Evolutionary conservation across 2,797 vertebrate species (phyloP).

Genomic region (Brachymystax lenok): DNA sequence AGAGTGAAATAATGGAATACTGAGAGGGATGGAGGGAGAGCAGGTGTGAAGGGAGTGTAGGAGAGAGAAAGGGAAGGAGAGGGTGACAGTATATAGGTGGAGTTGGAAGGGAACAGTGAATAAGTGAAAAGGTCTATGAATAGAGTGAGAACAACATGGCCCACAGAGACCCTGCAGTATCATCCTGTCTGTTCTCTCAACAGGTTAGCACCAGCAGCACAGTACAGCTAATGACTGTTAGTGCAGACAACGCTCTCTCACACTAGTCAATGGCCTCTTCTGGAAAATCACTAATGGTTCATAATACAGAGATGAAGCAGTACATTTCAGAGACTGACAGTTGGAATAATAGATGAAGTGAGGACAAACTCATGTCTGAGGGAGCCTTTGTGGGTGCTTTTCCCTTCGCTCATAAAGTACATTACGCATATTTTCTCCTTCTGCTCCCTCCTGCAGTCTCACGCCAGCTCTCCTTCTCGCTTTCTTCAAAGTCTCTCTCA

Average conservation of each 20-base stretch:
- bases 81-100: conserved; percentile 19
- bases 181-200: neutral
- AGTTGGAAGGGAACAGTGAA: neutral
- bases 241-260: conserved; percentile 31
- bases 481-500: neutral
- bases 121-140: conserved; percentile 4
- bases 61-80: conserved; percentile 23
- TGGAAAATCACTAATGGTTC: conserved; percentile 12
- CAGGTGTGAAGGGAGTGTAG: neutral
- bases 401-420: neutral
- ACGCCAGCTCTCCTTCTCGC: conserved; percentile 41
- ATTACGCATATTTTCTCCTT: neutral
- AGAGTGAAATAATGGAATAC: neutral
- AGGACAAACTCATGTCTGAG: neutral
- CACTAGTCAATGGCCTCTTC: conserved; percentile 18
- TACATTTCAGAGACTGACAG: neutral
- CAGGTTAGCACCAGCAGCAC: neutral
- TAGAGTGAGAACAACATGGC: neutral
- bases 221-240: neutral
- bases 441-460: conserved; percentile 33
- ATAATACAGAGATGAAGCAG: conserved; percentile 8
- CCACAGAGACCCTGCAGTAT: neutral
- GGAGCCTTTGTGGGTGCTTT: neutral
- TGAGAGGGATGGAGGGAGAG: neutral
- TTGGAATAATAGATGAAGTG: neutral